Conservation (phyloP, 2,113 vertebrate genomes). For the Myotis brandtii region DNA sequence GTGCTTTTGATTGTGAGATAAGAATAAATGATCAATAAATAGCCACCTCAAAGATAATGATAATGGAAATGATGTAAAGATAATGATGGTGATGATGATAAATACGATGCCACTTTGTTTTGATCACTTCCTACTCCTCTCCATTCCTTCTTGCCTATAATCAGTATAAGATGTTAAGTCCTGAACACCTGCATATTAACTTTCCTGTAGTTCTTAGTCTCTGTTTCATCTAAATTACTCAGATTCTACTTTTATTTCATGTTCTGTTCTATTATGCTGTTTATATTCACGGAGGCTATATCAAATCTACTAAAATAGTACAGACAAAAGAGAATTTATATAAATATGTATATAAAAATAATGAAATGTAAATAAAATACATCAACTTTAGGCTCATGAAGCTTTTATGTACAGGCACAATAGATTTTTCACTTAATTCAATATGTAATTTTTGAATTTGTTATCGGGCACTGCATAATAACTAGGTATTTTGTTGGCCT, state of each 20-base stretch:
- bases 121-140: neutral
- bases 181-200: neutral
- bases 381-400: neutral
- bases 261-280: neutral
- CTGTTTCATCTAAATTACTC: neutral
- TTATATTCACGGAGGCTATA: neutral
- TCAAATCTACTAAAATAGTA: neutral
- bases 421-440: neutral
- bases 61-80: neutral
- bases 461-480: neutral
- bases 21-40: neutral
- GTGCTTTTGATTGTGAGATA: neutral
- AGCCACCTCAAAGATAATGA: neutral
- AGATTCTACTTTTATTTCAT: neutral
- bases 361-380: neutral
- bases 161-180: neutral
- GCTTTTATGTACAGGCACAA: neutral
- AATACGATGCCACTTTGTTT: neutral
- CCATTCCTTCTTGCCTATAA: neutral
- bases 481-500: neutral
- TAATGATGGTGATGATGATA: neutral
- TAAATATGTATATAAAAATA: neutral
- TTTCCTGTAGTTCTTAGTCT: neutral
- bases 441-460: neutral
- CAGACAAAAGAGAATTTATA: neutral